Evolutionary conservation across 1,140 invertebrate genomes (phyloP).

Genomic region (Linepithema humile): DNA sequence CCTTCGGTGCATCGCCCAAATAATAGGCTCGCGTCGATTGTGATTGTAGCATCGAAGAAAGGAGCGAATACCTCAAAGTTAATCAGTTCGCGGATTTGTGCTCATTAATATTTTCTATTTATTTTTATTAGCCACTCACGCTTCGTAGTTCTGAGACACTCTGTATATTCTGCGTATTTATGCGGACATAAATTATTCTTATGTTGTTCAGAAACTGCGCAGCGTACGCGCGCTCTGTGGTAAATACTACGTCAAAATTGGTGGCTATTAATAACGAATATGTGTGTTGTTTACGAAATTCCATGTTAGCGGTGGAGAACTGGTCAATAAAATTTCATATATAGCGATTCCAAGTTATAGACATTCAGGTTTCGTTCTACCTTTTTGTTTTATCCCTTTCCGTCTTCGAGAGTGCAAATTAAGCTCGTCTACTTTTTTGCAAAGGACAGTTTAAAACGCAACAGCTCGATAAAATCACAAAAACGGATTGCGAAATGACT

Average conservation of each 20-base stretch:
- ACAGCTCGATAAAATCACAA: neutral
- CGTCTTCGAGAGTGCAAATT: neutral
- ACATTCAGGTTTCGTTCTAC: neutral
- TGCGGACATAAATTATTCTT: slow-evolving; percentile 19
- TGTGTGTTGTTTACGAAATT: slow-evolving; percentile 24
- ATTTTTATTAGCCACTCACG: too few species aligned
- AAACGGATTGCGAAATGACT: too few species aligned
- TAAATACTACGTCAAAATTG: slow-evolving; percentile 44
- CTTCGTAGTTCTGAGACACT: too few species aligned
- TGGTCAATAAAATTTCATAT: neutral
- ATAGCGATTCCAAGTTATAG: neutral
- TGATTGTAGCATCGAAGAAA: too few species aligned
- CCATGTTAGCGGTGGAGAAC: neutral
- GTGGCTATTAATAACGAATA: slow-evolving; percentile 22
- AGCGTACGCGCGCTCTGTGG: neutral
- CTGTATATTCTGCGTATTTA: neutral
- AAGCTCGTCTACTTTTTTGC: neutral
- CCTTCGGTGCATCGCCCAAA: too few species aligned
- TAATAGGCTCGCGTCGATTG: too few species aligned
- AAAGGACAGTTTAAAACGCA: neutral
- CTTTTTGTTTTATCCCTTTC: neutral
- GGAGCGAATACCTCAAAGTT: too few species aligned
- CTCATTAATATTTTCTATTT: too few species aligned
- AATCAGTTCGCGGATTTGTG: too few species aligned
- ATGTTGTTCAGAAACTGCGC: neutral